These are phyloP conservation scores for Pristionchus mayeri DNA, from an alignment of 2,888 invertebrate species.

Conservation along the genomic window DNA sequence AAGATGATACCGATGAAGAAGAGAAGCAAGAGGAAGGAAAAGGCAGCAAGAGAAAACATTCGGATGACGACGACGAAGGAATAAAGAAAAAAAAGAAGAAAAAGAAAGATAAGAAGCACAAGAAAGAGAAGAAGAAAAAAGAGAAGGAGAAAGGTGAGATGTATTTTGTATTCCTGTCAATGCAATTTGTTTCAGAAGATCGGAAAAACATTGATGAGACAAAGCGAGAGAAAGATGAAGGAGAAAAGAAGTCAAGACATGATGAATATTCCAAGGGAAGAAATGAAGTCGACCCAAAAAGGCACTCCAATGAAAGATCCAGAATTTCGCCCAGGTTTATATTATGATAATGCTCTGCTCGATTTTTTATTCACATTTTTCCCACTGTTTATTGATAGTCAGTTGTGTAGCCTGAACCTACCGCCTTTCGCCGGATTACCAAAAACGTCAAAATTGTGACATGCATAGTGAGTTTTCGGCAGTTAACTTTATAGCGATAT, in stretches of 20 bases:
- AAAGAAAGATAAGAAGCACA: constrained; percentile 63
- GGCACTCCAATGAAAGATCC: background rate
- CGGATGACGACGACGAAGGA: constrained; percentile 37
- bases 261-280: constrained; percentile 79
- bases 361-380: no score
- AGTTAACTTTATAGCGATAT: no score
- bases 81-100: constrained; percentile 59
- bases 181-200: background rate
- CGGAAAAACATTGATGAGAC: background rate
- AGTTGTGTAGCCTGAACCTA: no score
- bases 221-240: background rate
- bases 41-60: constrained; percentile 51
- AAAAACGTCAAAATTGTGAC: no score
- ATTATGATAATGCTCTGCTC: no score
- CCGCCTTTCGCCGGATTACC: no score
- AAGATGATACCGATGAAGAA: constrained; percentile 2
- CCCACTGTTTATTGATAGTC: no score
- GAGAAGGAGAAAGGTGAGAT: constrained; percentile 47
- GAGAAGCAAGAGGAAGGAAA: constrained; percentile 24
- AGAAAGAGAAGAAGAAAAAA: constrained; percentile 53
- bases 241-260: constrained; percentile 50
- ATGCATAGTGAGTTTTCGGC: no score
- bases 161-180: background rate
- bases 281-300: background rate
- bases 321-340: background rate